Conservation (phyloP, 2,113 vertebrate genomes). For the Paracyprichromis sp. region DNA sequence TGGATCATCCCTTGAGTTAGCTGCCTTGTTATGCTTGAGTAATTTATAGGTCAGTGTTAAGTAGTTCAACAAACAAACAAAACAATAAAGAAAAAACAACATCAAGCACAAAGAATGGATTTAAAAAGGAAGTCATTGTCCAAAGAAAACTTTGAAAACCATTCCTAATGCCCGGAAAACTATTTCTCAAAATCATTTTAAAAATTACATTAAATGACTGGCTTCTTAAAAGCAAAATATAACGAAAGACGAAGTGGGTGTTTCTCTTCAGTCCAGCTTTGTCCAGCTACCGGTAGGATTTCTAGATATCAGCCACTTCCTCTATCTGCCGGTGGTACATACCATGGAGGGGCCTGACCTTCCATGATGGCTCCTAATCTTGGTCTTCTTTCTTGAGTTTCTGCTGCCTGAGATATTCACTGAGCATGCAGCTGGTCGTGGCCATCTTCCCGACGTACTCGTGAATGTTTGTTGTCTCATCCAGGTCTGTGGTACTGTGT, state of each 20-base stretch:
- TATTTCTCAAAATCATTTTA: not conserved
- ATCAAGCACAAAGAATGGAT: not conserved
- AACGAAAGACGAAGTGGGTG: accelerated
- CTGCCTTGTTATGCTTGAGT: not conserved
- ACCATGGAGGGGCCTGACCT: not conserved
- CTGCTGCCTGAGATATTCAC: not conserved
- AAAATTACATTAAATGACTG: not conserved
- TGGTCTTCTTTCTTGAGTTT: not conserved
- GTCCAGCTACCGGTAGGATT: not conserved
- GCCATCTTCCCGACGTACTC: accelerated
- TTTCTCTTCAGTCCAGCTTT: not conserved
- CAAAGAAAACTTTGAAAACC: not conserved
- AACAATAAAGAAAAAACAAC: not conserved
- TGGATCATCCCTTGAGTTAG: not conserved
- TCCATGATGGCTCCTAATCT: not conserved
- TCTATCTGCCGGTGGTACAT: not conserved
- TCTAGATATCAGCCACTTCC: not conserved
- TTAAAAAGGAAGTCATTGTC: not conserved
- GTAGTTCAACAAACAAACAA: not conserved
- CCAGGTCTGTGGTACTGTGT: not conserved
- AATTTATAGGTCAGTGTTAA: not conserved
- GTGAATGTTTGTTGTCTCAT: not conserved
- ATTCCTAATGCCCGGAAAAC: not conserved
- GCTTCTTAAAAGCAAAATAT: not conserved
- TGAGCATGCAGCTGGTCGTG: not conserved